Evolutionary conservation across 64 coral and sea anemone species (phyloP), one percentile per base, ranked within the genome.

Genomic region (Stichodactyla helianthus): DNA sequence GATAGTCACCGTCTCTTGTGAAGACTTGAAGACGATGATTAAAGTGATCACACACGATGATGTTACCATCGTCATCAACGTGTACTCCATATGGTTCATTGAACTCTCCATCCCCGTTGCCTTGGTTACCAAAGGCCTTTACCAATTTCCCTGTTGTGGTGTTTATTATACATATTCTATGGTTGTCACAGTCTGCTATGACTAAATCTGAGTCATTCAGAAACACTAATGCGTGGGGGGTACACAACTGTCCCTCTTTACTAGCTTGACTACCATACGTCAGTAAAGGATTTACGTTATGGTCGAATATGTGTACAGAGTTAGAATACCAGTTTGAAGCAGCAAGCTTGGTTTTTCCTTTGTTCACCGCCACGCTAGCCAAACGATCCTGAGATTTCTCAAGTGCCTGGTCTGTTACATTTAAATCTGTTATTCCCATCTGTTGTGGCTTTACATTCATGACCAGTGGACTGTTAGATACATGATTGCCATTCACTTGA

Each of bases 41-140:
- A 13, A 0, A 0, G 15, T 77, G 19, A 13, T 87, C 85, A 26
- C 61, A 26, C 6, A 87, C 70, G 6, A 87, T 74, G 20, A 87
- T 74, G 44, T 54, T 53, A 11, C 44, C 60, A 71, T 87, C 28
- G 18, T 76, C 62, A 53, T 87, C 85, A 31, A 82, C 56, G 27
- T 79, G 58, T 50, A 88, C 77, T 57, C 78, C 50, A 5, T 11
- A 5, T 52, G 87, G 87, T 10, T 52, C 44, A 1, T 70, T 5
- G 74, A 89, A 82, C 14, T 82, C 56, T 26, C 77, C 87, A n/a
- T 82, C 56, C 50, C 26, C 59, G 28, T 16, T 67, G 0, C 79
- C 87, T 54, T 82, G 9, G 28, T 53, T 20, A 50, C 87, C 87
- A 89, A 89, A 89, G 87, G 55, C 16, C 20, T 82, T 82, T 28